Conservation (phyloP, 2,888 invertebrate species). For the Lepidocyrtoides sp. region DNA sequence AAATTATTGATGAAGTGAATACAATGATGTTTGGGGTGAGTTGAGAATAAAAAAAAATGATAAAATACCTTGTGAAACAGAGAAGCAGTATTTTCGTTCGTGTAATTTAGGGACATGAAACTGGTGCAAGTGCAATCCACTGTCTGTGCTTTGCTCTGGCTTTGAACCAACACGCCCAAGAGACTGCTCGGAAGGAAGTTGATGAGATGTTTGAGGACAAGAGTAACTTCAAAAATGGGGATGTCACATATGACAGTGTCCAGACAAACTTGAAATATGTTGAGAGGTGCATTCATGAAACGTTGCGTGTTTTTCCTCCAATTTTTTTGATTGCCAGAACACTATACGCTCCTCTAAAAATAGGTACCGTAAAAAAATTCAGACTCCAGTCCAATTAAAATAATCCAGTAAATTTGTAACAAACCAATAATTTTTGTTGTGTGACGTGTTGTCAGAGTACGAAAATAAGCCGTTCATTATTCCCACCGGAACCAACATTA, state of each 20-base stretch:
- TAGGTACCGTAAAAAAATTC: too few relatives aligned
- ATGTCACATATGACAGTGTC: neutral
- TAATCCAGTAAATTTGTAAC: too few relatives aligned
- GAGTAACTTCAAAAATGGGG: neutral
- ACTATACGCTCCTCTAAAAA: neutral
- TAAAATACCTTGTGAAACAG: too few relatives aligned
- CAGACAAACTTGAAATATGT: slow-evolving; percentile 13
- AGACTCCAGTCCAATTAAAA: too few relatives aligned
- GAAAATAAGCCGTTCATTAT: neutral
- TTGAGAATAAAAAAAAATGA: neutral
- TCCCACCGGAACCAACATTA: neutral
- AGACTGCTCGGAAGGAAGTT: slow-evolving; percentile 1
- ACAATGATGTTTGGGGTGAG: slow-evolving; percentile 57
- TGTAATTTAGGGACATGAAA: slow-evolving; percentile 50
- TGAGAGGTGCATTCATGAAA: slow-evolving; percentile 51
- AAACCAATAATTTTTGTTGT: neutral
- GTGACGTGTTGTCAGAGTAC: too few relatives aligned
- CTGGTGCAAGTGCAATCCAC: slow-evolving; percentile 38
- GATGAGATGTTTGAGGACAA: slow-evolving; percentile 6
- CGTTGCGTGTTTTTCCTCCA: slow-evolving; percentile 25
- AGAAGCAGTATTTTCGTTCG: neutral
- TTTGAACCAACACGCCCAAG: slow-evolving; percentile 8
- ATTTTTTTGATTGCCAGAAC: neutral
- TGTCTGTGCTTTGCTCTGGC: slow-evolving; percentile 40
- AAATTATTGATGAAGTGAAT: slow-evolving; percentile 55